Percentiles rank a stretch among this genome's conserved stretches.
Evolutionary conservation across 2,888 invertebrate species (phyloP).

Genomic region (Sinodicranocentrus sp.): DNA sequence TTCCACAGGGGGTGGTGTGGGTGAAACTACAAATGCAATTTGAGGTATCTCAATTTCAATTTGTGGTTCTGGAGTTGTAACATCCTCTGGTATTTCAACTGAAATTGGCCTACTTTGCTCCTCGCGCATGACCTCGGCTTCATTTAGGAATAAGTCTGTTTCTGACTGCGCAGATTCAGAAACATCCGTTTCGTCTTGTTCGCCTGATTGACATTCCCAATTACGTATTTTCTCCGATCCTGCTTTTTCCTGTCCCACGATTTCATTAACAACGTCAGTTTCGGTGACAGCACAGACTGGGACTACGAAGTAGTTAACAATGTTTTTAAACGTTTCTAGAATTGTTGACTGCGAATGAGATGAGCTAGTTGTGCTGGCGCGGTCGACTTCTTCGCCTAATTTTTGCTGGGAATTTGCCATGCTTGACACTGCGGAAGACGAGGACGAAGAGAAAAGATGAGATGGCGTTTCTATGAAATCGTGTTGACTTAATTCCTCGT

Average conservation of each 20-base stretch:
- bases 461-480: too few species aligned
- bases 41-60: neutral
- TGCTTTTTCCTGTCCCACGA: too few species aligned
- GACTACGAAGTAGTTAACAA: slow-evolving; percentile 7
- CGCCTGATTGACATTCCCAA: too few species aligned
- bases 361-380: neutral
- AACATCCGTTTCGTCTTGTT: neutral
- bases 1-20: too few species aligned
- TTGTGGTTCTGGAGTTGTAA: slow-evolving; percentile 51
- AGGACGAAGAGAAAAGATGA: neutral
- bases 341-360: slow-evolving; percentile 18
- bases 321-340: slow-evolving; percentile 6
- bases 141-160: too few species aligned
- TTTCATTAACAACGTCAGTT: neutral
- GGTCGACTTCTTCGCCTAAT: neutral
- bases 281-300: neutral
- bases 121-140: neutral
- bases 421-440: neutral
- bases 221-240: neutral
- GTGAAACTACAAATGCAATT: neutral
- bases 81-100: slow-evolving; percentile 36
- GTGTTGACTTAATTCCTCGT: neutral
- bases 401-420: too few species aligned
- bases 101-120: neutral
- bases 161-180: too few species aligned